Evolutionary conservation across 2,888 invertebrate species (phyloP).

Genomic region (Scaeva pyrastri): DNA sequence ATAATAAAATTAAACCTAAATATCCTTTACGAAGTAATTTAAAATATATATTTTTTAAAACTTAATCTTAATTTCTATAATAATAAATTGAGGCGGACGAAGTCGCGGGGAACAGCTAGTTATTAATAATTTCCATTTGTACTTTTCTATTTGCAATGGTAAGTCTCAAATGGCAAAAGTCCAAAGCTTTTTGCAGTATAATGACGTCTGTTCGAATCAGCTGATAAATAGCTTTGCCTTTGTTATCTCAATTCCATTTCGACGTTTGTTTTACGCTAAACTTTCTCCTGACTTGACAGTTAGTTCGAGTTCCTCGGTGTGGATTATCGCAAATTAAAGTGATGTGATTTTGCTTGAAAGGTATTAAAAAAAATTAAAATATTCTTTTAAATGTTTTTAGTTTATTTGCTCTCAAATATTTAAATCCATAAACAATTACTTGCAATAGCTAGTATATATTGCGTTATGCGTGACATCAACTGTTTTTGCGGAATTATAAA

Average conservation of each 20-base stretch:
- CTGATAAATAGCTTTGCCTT: constrained; percentile 42
- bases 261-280: constrained; percentile 9
- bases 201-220: constrained; percentile 50
- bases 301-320: constrained; percentile 18
- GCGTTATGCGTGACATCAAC: background rate
- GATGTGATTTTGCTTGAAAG: constrained; percentile 45
- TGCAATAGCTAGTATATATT: background rate
- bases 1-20: too few species aligned
- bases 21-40: too few species aligned
- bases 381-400: background rate
- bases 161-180: background rate
- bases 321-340: constrained; percentile 17
- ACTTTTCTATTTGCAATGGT: background rate
- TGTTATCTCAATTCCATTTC: constrained; percentile 38
- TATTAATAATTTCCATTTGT: too few species aligned
- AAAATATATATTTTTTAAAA: too few species aligned
- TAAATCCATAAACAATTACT: background rate
- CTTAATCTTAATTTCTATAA: too few species aligned
- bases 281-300: constrained; percentile 27
- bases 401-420: too few species aligned
- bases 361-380: background rate
- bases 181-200: constrained; percentile 38
- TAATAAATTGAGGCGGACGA: too few species aligned
- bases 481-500: background rate
- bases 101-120: too few species aligned